Evolutionary conservation across 2,113 vertebrate species (phyloP).

Genomic region (Sorex araneus): DNA sequence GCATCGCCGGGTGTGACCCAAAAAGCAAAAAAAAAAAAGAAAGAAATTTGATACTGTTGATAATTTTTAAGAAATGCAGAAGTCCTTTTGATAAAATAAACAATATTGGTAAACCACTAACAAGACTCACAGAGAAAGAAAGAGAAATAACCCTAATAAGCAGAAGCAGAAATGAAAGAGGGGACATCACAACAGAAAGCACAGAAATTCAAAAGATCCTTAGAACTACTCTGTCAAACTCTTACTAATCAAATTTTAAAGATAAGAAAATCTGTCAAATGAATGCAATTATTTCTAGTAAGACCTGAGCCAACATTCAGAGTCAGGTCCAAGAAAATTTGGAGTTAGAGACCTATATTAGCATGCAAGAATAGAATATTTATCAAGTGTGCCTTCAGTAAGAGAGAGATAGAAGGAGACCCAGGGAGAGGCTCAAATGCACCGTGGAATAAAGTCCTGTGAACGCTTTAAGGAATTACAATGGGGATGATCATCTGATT

Average conservation of each 20-base stretch:
- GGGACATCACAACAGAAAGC: no score
- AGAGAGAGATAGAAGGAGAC: background rate
- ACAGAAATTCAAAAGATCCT: no score
- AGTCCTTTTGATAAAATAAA: background rate
- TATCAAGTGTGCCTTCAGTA: background rate
- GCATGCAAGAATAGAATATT: background rate
- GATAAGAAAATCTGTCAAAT: background rate
- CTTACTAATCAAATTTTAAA: background rate
- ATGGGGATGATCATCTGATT: background rate
- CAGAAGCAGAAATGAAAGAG: no score
- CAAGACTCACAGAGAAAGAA: no score
- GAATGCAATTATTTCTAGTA: background rate
- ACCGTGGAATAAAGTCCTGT: background rate
- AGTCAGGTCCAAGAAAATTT: background rate
- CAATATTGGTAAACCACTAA: no score
- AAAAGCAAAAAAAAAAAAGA: no score
- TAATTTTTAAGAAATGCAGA: slow-evolving; percentile 33
- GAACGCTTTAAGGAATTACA: background rate
- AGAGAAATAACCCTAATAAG: no score
- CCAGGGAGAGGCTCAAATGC: background rate
- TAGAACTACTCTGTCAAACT: background rate
- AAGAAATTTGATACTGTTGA: background rate
- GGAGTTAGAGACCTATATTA: background rate
- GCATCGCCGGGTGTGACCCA: no score
- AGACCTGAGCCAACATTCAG: background rate